Percentiles rank a stretch among this genome's conserved stretches.
These are phyloP conservation scores for Mythimna vitellina DNA, from an alignment of 2,888 invertebrate genomes.

Conservation along the genomic window DNA sequence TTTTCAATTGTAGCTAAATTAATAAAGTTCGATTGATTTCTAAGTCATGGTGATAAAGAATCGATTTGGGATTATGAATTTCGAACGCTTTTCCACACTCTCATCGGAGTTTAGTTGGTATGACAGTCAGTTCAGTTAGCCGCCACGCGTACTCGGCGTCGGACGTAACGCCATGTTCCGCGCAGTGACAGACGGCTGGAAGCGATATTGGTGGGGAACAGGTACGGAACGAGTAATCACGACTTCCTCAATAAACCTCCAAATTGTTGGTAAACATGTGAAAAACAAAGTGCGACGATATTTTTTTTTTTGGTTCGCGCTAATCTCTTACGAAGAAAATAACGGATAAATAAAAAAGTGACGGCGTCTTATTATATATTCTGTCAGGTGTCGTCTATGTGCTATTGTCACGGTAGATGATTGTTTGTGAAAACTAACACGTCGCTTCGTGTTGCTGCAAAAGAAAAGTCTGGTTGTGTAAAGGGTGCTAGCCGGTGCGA, in stretches of 20 bases:
- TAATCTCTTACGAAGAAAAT: constrained; percentile 34
- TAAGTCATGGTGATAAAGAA: constrained; percentile 41
- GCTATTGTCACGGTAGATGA: constrained; percentile 46
- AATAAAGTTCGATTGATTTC: constrained; percentile 45
- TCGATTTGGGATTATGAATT: constrained; percentile 66
- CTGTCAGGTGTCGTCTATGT: constrained; percentile 31
- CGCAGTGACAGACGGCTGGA: constrained; percentile 86
- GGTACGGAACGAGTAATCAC: constrained; percentile 86
- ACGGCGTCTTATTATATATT: constrained; percentile 35
- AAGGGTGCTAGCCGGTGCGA: constrained; percentile 67
- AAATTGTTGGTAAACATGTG: constrained; percentile 71
- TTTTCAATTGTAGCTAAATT: constrained; percentile 45
- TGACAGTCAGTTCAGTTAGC: constrained; percentile 84
- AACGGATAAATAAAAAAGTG: constrained; percentile 42
- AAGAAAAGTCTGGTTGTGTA: constrained; percentile 54
- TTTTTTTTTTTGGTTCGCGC: neutral
- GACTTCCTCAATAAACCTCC: constrained; percentile 80
- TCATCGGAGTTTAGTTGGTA: constrained; percentile 61
- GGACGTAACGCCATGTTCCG: constrained; percentile 87
- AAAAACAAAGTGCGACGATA: constrained; percentile 50
- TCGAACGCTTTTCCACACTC: constrained; percentile 68
- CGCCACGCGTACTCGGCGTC: constrained; percentile 82
- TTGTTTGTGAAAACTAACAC: constrained; percentile 44
- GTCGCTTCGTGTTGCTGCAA: constrained; percentile 35
- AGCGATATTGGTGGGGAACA: constrained; percentile 89